phyloP scores from a whole-genome alignment of 1,140 invertebrate species.

The Drosophila pseudoananassae region DNA sequence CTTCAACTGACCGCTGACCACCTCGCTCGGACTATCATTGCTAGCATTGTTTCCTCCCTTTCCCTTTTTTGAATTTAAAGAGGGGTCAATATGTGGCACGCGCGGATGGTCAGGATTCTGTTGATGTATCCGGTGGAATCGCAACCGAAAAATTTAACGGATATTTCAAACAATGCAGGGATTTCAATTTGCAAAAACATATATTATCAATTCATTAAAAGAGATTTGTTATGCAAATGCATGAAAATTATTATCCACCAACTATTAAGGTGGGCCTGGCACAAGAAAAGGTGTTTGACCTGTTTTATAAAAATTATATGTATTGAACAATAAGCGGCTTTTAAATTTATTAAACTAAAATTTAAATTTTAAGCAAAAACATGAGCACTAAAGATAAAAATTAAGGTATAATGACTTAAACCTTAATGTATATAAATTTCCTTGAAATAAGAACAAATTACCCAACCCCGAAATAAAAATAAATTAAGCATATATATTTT shows the following conservation, averaged over 20 bases:
- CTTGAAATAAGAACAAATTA: no score
- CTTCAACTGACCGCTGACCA: conserved; percentile 62
- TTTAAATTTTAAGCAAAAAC: neutral
- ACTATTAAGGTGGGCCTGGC: conserved; percentile 7
- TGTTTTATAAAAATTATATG: no score
- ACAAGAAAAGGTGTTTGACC: neutral
- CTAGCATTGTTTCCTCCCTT: conserved; percentile 43
- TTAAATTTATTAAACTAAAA: neutral
- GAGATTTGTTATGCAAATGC: conserved; percentile 64
- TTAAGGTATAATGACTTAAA: neutral
- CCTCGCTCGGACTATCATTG: conserved; percentile 22
- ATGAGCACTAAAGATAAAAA: no score
- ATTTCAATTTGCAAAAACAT: conserved; percentile 40
- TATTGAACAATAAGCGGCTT: neutral
- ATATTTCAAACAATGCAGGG: conserved; percentile 33
- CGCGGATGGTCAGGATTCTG: conserved; percentile 33
- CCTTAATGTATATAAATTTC: neutral
- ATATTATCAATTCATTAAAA: conserved; percentile 53
- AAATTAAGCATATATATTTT: no score
- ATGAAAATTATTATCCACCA: conserved; percentile 10
- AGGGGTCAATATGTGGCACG: conserved; percentile 60
- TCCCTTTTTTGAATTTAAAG: neutral
- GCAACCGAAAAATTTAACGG: conserved; percentile 41
- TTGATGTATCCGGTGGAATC: conserved; percentile 28
- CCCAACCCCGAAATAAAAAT: no score